phyloP scores from a whole-genome alignment of 2,113 vertebrate genomes.

The Halcyon malimbica region DNA sequence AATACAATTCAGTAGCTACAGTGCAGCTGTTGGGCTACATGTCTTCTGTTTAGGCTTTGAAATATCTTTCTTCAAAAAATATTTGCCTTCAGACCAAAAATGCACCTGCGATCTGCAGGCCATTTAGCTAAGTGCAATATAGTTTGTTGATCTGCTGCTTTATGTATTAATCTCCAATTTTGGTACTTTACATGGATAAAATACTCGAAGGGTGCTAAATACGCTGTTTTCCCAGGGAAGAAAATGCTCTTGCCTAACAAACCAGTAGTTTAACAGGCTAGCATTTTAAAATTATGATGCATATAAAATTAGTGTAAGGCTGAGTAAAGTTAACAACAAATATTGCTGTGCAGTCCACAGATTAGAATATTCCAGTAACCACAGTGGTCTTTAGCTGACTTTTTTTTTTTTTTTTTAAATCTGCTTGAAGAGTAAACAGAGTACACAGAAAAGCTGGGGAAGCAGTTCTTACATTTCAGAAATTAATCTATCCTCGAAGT shows the following conservation, averaged over 20 bases:
- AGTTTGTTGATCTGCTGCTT: background rate
- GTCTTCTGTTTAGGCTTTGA: background rate
- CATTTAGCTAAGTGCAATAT: background rate
- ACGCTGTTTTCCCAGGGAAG: background rate
- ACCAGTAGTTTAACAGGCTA: background rate
- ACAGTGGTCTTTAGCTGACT: background rate
- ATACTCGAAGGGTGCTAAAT: background rate
- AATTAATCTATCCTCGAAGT: background rate
- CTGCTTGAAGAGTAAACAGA: background rate
- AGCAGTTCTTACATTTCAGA: background rate
- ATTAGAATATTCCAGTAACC: background rate
- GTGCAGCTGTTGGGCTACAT: background rate
- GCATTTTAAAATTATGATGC: background rate
- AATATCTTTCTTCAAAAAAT: background rate
- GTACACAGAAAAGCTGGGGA: background rate
- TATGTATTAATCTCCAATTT: background rate
- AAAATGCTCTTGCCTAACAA: background rate
- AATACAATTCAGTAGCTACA: background rate
- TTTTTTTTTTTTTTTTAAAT: accelerated
- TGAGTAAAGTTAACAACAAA: background rate
- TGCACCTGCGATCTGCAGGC: background rate
- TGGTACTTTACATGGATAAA: background rate
- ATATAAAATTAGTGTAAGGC: background rate
- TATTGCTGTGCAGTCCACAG: background rate
- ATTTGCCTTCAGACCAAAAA: background rate